Percentiles rank a stretch among this genome's conserved stretches.
These are phyloP conservation scores for Grallaria varia DNA, from an alignment of 2,113 vertebrate species.

Conservation along the genomic window DNA sequence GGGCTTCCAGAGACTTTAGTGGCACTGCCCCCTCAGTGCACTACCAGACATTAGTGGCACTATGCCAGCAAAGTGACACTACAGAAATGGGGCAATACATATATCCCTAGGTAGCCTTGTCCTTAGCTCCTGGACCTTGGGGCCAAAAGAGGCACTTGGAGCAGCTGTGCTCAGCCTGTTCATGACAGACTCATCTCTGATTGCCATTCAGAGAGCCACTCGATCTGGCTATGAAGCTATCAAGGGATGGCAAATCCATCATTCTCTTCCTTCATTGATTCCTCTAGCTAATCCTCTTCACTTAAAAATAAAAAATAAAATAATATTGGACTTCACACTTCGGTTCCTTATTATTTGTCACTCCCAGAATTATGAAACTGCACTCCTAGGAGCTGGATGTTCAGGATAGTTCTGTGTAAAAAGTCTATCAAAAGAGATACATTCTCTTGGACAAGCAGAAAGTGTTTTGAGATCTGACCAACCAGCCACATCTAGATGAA, in stretches of 20 bases:
- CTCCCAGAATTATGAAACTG: neutral
- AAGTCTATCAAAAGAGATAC: neutral
- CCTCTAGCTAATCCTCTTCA: constrained; percentile 18
- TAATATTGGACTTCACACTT: neutral
- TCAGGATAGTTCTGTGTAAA: neutral
- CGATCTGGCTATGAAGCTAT: constrained; percentile 10
- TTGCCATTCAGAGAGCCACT: neutral
- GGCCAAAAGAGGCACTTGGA: neutral
- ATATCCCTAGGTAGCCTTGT: neutral
- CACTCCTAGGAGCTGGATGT: neutral
- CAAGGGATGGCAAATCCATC: neutral
- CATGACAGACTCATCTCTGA: neutral
- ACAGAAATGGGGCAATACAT: neutral
- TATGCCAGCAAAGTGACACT: neutral
- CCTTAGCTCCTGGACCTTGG: neutral
- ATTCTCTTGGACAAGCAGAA: neutral
- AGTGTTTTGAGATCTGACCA: neutral
- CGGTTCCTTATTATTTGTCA: neutral
- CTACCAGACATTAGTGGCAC: neutral
- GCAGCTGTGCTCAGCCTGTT: neutral
- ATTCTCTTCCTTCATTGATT: constrained; percentile 15
- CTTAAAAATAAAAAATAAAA: neutral
- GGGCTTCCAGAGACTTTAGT: neutral
- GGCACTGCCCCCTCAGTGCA: neutral
- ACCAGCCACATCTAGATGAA: neutral